phyloP scores from a whole-genome alignment of 1,140 invertebrate genomes.

The Brachionus calyciflorus region DNA sequence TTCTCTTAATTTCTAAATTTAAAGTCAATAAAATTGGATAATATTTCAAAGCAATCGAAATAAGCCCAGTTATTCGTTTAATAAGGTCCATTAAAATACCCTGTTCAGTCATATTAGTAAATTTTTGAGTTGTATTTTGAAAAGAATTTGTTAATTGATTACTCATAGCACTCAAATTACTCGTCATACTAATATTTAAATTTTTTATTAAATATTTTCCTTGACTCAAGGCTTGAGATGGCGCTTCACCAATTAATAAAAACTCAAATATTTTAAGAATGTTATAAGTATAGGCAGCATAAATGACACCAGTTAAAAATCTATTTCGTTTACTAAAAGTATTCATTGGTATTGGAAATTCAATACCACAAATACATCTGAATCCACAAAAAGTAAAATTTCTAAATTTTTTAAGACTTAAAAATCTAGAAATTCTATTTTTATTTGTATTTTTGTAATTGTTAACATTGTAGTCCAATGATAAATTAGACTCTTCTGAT shows the following conservation, averaged over 20 bases:
- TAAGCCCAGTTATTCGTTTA: too few relatives aligned
- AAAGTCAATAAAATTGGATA: too few relatives aligned
- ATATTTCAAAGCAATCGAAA: too few relatives aligned
- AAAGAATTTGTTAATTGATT: neutral
- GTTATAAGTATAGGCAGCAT: conserved; percentile 38
- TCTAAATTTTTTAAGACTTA: neutral
- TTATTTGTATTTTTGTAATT: neutral
- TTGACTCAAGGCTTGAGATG: neutral
- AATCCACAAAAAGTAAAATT: conserved; percentile 20
- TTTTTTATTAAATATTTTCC: neutral
- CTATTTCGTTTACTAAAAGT: conserved; percentile 35
- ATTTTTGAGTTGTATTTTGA: neutral
- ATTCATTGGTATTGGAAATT: conserved; percentile 46
- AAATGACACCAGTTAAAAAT: conserved; percentile 39
- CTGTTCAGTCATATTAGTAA: neutral
- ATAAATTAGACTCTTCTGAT: neutral
- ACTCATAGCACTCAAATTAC: neutral
- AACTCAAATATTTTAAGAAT: conserved; percentile 45
- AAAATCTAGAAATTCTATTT: neutral
- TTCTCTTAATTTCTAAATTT: too few relatives aligned
- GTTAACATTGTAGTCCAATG: neutral
- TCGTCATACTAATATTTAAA: neutral
- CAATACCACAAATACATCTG: neutral
- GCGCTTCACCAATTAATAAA: neutral
- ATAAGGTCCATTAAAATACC: too few relatives aligned